Percentiles rank a stretch among this genome's conserved stretches.
phyloP scores from a whole-genome alignment of 2,888 invertebrate genomes.

The Blera fallax region DNA sequence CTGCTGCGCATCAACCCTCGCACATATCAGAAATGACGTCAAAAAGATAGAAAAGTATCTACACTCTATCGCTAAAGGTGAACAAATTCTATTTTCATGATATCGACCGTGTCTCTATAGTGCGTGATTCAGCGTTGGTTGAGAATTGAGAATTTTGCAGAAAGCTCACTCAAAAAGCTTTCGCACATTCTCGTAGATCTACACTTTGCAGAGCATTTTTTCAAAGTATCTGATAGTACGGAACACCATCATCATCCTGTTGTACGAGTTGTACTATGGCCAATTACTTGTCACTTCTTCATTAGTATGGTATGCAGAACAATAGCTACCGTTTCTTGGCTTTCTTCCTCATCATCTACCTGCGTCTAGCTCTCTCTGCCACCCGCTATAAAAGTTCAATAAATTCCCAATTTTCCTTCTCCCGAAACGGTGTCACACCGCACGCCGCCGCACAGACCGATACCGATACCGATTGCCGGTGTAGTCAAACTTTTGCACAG shows the following conservation, averaged over 20 bases:
- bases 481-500: constrained; percentile 11
- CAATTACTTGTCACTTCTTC: constrained; percentile 42
- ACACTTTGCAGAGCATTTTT: constrained; percentile 16
- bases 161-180: constrained; percentile 48
- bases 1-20: constrained; percentile 40
- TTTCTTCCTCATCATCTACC: background rate
- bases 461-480: background rate
- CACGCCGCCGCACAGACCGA: no score
- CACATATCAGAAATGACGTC: constrained; percentile 26
- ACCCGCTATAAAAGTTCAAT: constrained; percentile 4
- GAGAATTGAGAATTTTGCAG: constrained; percentile 46
- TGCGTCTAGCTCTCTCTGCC: background rate
- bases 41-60: constrained; percentile 34
- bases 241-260: background rate
- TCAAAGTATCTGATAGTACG: background rate
- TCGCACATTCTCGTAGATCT: background rate
- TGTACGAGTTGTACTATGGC: constrained; percentile 30
- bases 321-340: constrained; percentile 40
- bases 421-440: constrained; percentile 2
- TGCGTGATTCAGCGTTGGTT: background rate
- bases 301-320: constrained; percentile 52
- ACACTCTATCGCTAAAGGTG: constrained; percentile 33
- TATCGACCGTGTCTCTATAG: background rate
- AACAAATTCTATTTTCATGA: constrained; percentile 17
- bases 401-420: constrained; percentile 3